Evolutionary conservation across 2,113 vertebrate genomes (phyloP).

Genomic region (Sebastes fasciatus): DNA sequence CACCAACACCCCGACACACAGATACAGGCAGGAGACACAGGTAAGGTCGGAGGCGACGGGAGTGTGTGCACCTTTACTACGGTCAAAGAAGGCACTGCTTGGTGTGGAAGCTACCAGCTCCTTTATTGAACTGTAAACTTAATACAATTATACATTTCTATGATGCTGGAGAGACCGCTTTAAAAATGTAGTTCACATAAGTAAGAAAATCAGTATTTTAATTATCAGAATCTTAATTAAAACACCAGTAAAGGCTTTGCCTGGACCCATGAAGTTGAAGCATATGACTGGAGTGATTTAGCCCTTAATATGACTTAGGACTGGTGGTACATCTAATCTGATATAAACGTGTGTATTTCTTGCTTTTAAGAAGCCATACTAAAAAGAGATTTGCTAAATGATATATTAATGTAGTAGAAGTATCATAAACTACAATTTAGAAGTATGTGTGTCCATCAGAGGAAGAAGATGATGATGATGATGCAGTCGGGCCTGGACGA

Average conservation of each 20-base stretch:
- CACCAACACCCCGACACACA: constrained; percentile 8
- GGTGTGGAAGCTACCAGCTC: constrained; percentile 1
- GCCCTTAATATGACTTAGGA: neutral
- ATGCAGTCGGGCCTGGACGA: constrained; percentile 69
- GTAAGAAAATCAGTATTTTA: neutral
- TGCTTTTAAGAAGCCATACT: neutral
- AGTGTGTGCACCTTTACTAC: neutral
- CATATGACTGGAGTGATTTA: neutral
- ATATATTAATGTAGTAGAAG: neutral
- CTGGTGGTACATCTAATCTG: neutral
- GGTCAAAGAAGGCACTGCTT: neutral
- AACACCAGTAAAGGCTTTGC: neutral
- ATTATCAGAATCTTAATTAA: neutral
- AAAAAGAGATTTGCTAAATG: neutral
- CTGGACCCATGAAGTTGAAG: neutral
- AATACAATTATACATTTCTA: neutral
- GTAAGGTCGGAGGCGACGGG: constrained; percentile 45
- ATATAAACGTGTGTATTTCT: neutral
- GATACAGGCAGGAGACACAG: constrained; percentile 49
- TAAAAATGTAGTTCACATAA: neutral
- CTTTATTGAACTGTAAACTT: neutral
- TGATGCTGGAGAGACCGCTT: neutral
- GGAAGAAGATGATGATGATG: constrained; percentile 69
- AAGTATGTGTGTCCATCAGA: constrained; percentile 4
- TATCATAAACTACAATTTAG: neutral